Conservation (phyloP, 1,140 invertebrate genomes). For the Hylyphantes graminicola region DNA sequence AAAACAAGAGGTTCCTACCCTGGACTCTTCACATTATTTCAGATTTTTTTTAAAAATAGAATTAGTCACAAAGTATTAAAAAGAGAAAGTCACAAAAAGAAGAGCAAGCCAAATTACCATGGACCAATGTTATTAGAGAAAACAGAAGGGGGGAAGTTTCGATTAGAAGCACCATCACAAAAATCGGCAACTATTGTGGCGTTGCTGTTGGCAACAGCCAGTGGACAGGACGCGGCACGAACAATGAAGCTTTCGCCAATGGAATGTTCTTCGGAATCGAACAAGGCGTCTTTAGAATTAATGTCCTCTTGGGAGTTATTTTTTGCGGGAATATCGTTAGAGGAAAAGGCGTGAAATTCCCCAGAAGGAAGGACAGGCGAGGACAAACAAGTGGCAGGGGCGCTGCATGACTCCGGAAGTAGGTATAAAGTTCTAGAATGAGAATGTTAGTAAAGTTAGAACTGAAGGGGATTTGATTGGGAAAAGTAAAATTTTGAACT, state of each 20-base stretch:
- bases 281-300: background rate
- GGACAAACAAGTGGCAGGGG: slow-evolving; percentile 75
- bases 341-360: slow-evolving; percentile 38
- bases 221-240: slow-evolving; percentile 23
- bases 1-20: too few species aligned
- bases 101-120: slow-evolving; percentile 24
- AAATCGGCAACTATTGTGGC: slow-evolving; percentile 2
- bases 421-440: slow-evolving; percentile 42
- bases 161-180: slow-evolving; percentile 16
- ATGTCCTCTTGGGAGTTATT: background rate
- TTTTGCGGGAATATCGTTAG: background rate
- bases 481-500: too few species aligned
- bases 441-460: background rate
- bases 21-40: too few species aligned
- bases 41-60: too few species aligned
- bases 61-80: background rate
- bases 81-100: background rate
- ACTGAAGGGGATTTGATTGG: too few species aligned
- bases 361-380: slow-evolving; percentile 68
- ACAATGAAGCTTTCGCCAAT: slow-evolving; percentile 15
- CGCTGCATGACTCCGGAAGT: slow-evolving; percentile 66
- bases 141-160: slow-evolving; percentile 1
- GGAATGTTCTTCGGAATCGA: slow-evolving; percentile 6
- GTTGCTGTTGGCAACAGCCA: slow-evolving; percentile 14
- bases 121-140: slow-evolving; percentile 3